Base-by-base conservation (phyloP, 2,888 invertebrate genomes). In the Agapostemon virescens region DNA sequence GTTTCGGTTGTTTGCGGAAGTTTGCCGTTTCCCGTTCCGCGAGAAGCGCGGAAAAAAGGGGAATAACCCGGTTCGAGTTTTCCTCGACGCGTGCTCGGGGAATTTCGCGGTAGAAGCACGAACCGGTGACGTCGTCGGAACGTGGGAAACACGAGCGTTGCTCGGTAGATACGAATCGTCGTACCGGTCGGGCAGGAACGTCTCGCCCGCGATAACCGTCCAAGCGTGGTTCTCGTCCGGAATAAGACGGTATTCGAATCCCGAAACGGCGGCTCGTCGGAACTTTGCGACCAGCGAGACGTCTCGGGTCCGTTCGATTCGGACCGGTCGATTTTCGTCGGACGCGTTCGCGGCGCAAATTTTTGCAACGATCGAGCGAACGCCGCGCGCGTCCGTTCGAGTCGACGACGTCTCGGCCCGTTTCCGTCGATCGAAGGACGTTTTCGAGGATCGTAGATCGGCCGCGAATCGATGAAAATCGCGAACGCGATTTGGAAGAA, bases 1-100 rank as follows among this genome's bases (percentile, higher is more conserved):
- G 67, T 73, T 70, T 33, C 52, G 3, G 40, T 80, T 64, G 33
- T 77, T 68, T 71, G 68, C 68, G 73, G 63, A 70, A 77, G 61
- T 40, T 40, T 40, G 45, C n/a, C 23, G 38, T 26, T 30, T 17
- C 42, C 23, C 45, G n/a, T 42, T 69, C 40, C 9, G 20, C 11
- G 9, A 20, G 38, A 38, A 40, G 26, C 36, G 38, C 38, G 26
- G 40, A 69, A n/a, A 69, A 40, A 58, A 20, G 49, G 1, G 33
- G 61, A n/a, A 63, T n/a, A 63, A 36, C 20, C 20, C 11, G n/a
- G 36, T 63, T 20, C n/a, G 11, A 63, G 11, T 36, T n/a, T 63
- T 63, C 20, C 61, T 63, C n/a, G 0, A 63, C 7, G 0, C 9
- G 58, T 20, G 20, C 30, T 20, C 58, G 30, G 20, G 20, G 6